Base-by-base conservation (phyloP, 2,113 vertebrate genomes). In the Boleophthalmus pectinirostris region DNA sequence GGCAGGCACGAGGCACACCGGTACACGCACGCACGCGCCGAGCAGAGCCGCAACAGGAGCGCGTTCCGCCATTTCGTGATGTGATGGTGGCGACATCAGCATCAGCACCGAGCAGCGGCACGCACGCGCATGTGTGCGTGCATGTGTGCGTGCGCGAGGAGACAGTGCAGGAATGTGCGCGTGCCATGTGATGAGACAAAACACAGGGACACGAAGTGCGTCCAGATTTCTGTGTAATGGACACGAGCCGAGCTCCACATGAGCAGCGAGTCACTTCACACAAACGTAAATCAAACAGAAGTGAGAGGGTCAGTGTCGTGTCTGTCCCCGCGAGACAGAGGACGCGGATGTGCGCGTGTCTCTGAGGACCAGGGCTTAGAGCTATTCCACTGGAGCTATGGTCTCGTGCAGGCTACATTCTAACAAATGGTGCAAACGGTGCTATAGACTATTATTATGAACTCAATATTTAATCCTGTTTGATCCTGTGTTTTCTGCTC, bases 31-130 rank as follows among this genome's bases (percentile, higher is more conserved):
- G 24, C 65, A 72, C 74, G 64, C 78, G 66, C 70, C 75, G 69
- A 66, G 12, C 74, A 78, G 76, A 85, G 79, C 81, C 75, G 74
- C 85, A 70, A 75, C 79, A 79, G 75, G 63, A 88, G 80, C 80
- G 79, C 86, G 85, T 91, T 91, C 90, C 90, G 90, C 90, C 90
- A 92, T 92, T 92, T 92, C 89, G 83, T 72, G 89, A 84, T 86
- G 83, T 88, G 61, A 64, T 64, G 87, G 85, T 87, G 82, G 79
- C 82, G 83, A 82, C 85, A 88, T 82, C 87, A 78, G 76, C 80
- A 57, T 70, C 72, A 61, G 57, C 78, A 69, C 79, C 68, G 61
- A 65, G 74, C 51, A 81, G 61, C 72, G 20, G 65, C 63, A 73
- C 81, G 80, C 70, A 43, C 63, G 68, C 66, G 47, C 5, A 68